Evolutionary conservation across 2,797 vertebrate species (phyloP).

Genomic region (Stomatorhinus walkeri): DNA sequence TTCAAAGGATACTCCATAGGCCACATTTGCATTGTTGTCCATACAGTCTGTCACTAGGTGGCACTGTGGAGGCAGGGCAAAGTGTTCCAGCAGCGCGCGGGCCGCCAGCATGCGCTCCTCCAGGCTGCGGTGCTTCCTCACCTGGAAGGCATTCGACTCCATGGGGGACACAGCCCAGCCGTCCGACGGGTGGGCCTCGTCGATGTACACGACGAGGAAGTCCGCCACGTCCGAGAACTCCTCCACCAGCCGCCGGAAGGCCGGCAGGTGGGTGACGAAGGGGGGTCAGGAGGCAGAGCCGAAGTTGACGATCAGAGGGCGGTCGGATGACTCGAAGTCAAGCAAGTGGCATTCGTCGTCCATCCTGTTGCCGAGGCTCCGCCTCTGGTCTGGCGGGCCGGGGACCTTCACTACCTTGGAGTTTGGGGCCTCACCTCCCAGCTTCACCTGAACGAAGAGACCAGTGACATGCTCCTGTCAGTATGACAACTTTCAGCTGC

Average conservation of each 20-base stretch:
- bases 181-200: slow-evolving; percentile 93
- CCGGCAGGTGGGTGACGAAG: slow-evolving; percentile 84
- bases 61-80: slow-evolving; percentile 84
- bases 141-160: slow-evolving; percentile 72
- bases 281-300: slow-evolving; percentile 98
- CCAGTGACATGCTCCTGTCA: not conserved
- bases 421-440: slow-evolving; percentile 87
- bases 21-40: slow-evolving; percentile 94
- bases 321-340: slow-evolving; percentile 81
- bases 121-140: slow-evolving; percentile 81
- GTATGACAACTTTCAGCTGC: not conserved
- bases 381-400: slow-evolving; percentile 40
- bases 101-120: slow-evolving; percentile 86
- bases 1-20: slow-evolving; percentile 90
- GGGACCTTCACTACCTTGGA: slow-evolving; percentile 83
- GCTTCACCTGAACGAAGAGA: slow-evolving; percentile 70
- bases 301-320: slow-evolving; percentile 93
- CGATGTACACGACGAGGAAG: slow-evolving; percentile 95
- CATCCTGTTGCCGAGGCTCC: slow-evolving; percentile 36
- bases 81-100: slow-evolving; percentile 72
- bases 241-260: slow-evolving; percentile 87
- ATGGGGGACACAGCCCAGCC: slow-evolving; percentile 84
- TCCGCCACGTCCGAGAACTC: slow-evolving; percentile 89
- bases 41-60: slow-evolving; percentile 89
- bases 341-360: slow-evolving; percentile 73